Percentiles rank a stretch among this genome's conserved stretches.
Evolutionary conservation across 2,797 vertebrate genomes (phyloP).

Genomic region (Falco cherrug): DNA sequence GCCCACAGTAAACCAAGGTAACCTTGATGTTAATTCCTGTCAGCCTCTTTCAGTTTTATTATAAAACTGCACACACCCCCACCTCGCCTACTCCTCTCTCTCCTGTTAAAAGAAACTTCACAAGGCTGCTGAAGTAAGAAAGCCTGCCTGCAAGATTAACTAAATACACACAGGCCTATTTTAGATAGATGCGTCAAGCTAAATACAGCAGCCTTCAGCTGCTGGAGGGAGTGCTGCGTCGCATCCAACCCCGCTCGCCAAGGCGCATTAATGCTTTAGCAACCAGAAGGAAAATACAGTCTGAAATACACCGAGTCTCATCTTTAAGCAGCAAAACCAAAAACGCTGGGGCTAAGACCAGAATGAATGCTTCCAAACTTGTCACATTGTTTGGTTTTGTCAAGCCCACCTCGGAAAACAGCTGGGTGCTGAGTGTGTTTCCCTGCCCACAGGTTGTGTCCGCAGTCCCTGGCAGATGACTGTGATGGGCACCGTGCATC

Average conservation of each 20-base stretch:
- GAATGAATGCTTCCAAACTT: not conserved
- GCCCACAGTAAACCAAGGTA: not conserved
- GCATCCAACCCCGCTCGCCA: not conserved
- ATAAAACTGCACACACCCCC: not conserved
- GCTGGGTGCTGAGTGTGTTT: fast-evolving
- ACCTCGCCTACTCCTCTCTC: slow-evolving; percentile 11
- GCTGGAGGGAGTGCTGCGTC: not conserved
- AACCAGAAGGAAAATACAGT: not conserved
- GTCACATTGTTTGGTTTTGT: not conserved
- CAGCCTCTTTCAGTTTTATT: not conserved
- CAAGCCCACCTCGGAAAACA: not conserved
- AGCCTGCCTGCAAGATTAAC: slow-evolving; percentile 10
- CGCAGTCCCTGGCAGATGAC: not conserved
- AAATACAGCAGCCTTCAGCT: slow-evolving; percentile 4
- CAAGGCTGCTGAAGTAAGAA: slow-evolving; percentile 21
- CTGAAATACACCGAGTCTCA: not conserved
- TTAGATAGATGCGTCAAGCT: slow-evolving; percentile 3
- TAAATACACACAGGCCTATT: slow-evolving; percentile 18
- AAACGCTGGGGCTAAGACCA: not conserved
- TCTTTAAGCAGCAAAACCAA: not conserved
- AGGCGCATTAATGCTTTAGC: not conserved
- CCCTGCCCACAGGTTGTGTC: not conserved
- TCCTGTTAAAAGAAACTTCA: slow-evolving; percentile 33
- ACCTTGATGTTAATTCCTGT: slow-evolving; percentile 1
- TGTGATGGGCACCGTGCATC: not conserved